Percentiles rank a stretch among this genome's conserved stretches.
Conservation (phyloP, 2,888 invertebrate genomes). For the Bugulina stolonifera region DNA sequence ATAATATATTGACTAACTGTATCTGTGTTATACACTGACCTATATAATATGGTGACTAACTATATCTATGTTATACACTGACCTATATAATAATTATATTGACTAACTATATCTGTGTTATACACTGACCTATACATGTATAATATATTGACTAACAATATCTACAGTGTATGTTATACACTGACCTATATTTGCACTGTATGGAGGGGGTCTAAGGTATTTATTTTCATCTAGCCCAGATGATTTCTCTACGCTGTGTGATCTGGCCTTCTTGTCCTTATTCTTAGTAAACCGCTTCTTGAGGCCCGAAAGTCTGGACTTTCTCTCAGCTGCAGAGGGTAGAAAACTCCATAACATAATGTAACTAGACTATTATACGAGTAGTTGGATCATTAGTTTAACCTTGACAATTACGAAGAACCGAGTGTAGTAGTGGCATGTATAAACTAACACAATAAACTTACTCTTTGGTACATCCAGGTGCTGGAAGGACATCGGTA, state of each 20-base stretch:
- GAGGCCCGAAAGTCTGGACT: constrained; percentile 21
- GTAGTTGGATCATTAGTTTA: too few relatives aligned
- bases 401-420: too few relatives aligned
- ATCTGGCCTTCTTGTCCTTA: constrained; percentile 26
- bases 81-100: background rate
- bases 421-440: too few relatives aligned
- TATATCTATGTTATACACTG: background rate
- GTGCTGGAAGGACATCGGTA: too few relatives aligned
- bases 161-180: background rate
- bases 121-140: background rate
- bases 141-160: too few relatives aligned
- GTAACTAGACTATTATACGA: too few relatives aligned
- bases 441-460: too few relatives aligned
- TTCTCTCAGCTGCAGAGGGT: constrained; percentile 20
- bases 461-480: too few relatives aligned
- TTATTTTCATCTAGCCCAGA: constrained; percentile 23
- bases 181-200: background rate
- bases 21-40: background rate
- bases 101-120: background rate
- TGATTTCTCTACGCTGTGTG: constrained; percentile 25
- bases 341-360: too few relatives aligned
- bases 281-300: constrained; percentile 14
- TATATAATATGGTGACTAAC: background rate
- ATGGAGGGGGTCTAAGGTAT: background rate
- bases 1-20: background rate